These are phyloP conservation scores for Agrochola lychnidis DNA, from an alignment of 2,888 invertebrate genomes.

Conservation along the genomic window DNA sequence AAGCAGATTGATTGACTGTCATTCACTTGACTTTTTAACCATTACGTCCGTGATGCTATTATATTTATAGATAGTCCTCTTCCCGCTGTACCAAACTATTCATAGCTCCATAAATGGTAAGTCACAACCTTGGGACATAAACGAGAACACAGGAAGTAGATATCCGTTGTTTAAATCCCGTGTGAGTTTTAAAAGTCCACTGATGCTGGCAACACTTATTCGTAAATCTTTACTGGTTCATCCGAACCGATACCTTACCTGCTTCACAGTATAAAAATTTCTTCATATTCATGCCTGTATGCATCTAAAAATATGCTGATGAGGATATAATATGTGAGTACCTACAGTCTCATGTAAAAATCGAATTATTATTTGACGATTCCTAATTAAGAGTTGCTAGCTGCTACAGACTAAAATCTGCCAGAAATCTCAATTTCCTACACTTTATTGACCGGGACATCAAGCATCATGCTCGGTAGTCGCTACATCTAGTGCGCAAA, in stretches of 20 bases:
- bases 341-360: no score
- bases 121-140: conserved; percentile 46
- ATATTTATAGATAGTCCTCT: neutral
- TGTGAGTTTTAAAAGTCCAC: conserved; percentile 20
- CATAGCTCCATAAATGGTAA: conserved; percentile 29
- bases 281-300: neutral
- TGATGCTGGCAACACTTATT: conserved; percentile 1
- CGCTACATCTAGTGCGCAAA: conserved; percentile 25
- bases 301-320: no score
- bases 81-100: conserved; percentile 19
- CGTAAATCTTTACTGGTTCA: no score
- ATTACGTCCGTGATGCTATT: neutral
- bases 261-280: neutral
- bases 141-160: conserved; percentile 45
- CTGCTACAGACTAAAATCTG: neutral
- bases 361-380: no score
- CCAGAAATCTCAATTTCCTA: neutral
- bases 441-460: neutral
- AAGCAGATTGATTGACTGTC: neutral
- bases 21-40: neutral
- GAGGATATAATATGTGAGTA: no score
- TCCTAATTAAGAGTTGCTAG: no score
- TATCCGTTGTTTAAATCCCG: conserved; percentile 49
- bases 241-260: no score
- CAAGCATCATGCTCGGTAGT: neutral